A percentile compares a stretch with the other conserved stretches of the same genome.
These are phyloP conservation scores for Junco hyemalis DNA, from an alignment of 2,113 vertebrate species.

Conservation along the genomic window DNA sequence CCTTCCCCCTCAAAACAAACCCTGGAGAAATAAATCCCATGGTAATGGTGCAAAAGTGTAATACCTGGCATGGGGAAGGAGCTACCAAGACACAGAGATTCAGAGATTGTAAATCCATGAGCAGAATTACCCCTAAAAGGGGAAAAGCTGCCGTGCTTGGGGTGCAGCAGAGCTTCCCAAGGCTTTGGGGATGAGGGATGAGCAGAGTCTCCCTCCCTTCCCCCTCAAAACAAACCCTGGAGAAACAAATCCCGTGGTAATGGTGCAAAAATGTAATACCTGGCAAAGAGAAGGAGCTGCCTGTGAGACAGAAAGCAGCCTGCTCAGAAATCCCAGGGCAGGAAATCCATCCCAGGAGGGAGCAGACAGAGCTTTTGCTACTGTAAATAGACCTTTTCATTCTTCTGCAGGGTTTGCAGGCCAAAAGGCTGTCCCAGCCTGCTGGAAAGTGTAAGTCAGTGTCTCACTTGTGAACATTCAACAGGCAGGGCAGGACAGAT, in stretches of 20 bases:
- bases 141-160: no score
- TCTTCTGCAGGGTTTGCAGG: slow-evolving; percentile 46
- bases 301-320: not conserved
- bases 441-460: slow-evolving; percentile 54
- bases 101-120: no score
- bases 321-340: slow-evolving; percentile 20
- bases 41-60: no score
- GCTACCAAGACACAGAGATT: no score
- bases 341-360: slow-evolving; percentile 64
- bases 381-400: slow-evolving; percentile 69
- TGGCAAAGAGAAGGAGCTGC: not conserved
- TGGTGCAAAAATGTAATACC: not conserved
- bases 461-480: slow-evolving; percentile 41
- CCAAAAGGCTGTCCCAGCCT: slow-evolving; percentile 42
- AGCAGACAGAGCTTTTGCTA: slow-evolving; percentile 35
- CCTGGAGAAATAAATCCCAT: no score
- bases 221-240: not conserved
- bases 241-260: not conserved
- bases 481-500: not conserved
- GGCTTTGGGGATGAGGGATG: not conserved
- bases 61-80: no score
- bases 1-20: no score
- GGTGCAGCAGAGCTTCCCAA: no score
- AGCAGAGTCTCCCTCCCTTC: not conserved
- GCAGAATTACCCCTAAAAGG: no score